Evolutionary conservation across 35 echinoderm and acorn worm species (phyloP).

Genomic region (Heliocidaris erythrogramma): DNA sequence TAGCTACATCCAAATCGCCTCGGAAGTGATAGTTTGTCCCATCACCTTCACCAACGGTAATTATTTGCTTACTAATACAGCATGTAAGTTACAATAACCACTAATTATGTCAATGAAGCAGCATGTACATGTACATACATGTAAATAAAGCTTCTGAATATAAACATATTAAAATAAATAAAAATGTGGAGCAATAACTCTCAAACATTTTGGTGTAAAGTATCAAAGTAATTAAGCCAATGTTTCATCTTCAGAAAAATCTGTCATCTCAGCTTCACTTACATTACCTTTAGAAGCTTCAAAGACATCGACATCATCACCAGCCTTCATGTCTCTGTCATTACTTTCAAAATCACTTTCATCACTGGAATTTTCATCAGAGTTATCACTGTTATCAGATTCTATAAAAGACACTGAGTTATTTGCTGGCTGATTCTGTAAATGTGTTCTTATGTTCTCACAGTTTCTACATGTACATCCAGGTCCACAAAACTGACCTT

Average conservation of each 20-base stretch:
- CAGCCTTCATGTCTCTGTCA: background rate
- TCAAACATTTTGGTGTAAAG: background rate
- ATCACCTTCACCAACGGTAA: too few species aligned
- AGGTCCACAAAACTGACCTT: conserved; percentile 32
- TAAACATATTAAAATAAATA: background rate
- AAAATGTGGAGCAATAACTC: background rate
- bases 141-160: background rate
- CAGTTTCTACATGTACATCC: too few species aligned
- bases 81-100: too few species aligned
- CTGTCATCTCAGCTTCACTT: background rate
- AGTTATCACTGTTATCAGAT: background rate
- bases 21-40: too few species aligned
- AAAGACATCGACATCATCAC: conserved; percentile 15
- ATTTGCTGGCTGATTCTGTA: background rate
- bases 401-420: background rate
- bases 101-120: too few species aligned
- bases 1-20: too few species aligned
- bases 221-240: background rate
- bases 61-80: too few species aligned
- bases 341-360: conserved; percentile 16
- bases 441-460: background rate
- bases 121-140: too few species aligned
- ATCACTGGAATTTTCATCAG: background rate
- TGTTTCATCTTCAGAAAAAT: too few species aligned
- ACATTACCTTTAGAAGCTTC: background rate